phyloP scores from a whole-genome alignment of 1,140 invertebrate genomes.

The Hyposmocoma kahamanoa region DNA sequence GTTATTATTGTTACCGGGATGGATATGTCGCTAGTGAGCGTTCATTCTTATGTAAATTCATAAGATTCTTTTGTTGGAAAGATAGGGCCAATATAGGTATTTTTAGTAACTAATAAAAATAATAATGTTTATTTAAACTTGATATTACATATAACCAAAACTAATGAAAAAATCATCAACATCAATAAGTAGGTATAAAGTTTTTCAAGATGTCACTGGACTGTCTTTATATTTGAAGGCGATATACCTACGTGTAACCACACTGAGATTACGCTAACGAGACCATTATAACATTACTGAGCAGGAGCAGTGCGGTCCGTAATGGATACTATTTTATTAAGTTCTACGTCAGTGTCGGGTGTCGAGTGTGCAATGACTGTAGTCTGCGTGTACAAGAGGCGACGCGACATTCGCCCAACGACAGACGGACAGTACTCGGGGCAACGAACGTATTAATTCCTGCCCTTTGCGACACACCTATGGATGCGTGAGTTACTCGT shows the following conservation, averaged over 20 bases:
- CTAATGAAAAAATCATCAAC: too few species aligned
- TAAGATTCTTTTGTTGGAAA: too few species aligned
- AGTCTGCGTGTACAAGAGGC: not conserved
- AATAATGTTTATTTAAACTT: too few species aligned
- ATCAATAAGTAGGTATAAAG: too few species aligned
- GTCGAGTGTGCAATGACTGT: not conserved
- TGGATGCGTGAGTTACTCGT: slow-evolving; percentile 10
- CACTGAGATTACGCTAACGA: not conserved
- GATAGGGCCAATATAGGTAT: too few species aligned
- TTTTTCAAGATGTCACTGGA: too few species aligned
- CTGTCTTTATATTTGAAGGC: too few species aligned
- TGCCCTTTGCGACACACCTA: slow-evolving; percentile 21
- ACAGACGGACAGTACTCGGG: slow-evolving; percentile 14
- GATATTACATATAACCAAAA: too few species aligned
- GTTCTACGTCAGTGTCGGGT: not conserved
- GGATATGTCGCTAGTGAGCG: not conserved
- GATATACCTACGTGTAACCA: not conserved
- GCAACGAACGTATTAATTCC: slow-evolving; percentile 54
- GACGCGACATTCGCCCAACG: not conserved
- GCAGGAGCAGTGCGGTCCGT: not conserved
- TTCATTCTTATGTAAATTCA: not conserved
- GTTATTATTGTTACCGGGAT: slow-evolving; percentile 1
- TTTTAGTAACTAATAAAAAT: too few species aligned
- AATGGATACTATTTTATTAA: not conserved
- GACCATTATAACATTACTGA: not conserved